Evolutionary conservation across 2,797 vertebrate genomes (phyloP).

Genomic region (Sebastes cheni): DNA sequence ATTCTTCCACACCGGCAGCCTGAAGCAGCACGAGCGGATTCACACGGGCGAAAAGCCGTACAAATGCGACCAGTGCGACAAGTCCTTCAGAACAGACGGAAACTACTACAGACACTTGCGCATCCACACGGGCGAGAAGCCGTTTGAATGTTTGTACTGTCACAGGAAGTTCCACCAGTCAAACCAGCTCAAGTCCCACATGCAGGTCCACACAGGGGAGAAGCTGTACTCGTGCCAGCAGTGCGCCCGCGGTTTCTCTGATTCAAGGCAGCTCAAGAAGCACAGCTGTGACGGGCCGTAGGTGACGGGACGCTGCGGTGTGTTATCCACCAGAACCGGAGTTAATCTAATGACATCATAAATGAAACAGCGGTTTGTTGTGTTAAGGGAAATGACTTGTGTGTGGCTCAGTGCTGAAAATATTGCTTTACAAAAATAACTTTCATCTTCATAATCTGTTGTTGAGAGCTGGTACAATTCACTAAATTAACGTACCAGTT

Average conservation of each 20-base stretch:
- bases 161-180: slow-evolving; percentile 81
- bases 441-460: neutral
- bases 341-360: neutral
- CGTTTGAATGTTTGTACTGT: slow-evolving; percentile 78
- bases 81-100: slow-evolving; percentile 76
- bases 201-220: slow-evolving; percentile 82
- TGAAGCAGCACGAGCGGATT: slow-evolving; percentile 79
- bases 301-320: fast-evolving
- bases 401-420: neutral
- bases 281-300: slow-evolving; percentile 69
- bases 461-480: neutral
- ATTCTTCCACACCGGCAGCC: slow-evolving; percentile 72
- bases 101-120: slow-evolving; percentile 81
- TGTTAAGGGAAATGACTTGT: neutral
- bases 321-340: neutral
- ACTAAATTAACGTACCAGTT: neutral
- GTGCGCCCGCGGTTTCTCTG: slow-evolving; percentile 69
- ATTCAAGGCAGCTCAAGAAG: slow-evolving; percentile 73
- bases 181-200: slow-evolving; percentile 82
- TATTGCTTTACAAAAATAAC: neutral
- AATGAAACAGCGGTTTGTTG: neutral
- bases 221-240: slow-evolving; percentile 78
- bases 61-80: slow-evolving; percentile 79
- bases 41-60: slow-evolving; percentile 83
- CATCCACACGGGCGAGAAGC: slow-evolving; percentile 77